Evolutionary conservation across 64 coral and sea anemone species (phyloP).

Genomic region (Trachythela sp.): DNA sequence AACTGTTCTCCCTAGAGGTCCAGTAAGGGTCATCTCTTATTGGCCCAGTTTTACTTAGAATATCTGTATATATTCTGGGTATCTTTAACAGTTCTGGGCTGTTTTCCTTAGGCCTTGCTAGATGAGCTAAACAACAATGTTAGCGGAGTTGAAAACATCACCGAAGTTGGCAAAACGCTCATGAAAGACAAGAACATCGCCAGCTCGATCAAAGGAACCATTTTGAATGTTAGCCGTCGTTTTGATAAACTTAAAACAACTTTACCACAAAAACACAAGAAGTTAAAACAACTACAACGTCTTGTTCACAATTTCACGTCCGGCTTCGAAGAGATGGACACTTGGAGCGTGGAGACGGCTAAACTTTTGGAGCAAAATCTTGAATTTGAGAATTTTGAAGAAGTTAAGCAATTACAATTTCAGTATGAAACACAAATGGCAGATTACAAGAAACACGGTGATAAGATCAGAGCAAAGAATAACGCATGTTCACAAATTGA

Average conservation of each 20-base stretch:
- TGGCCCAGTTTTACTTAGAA: neutral
- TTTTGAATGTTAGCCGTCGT: neutral
- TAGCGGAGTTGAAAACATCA: neutral
- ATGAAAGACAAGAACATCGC: constrained; percentile 8
- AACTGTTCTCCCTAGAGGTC: no score
- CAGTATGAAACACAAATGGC: constrained; percentile 25
- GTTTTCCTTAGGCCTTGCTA: neutral
- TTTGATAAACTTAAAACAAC: neutral
- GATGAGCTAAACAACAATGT: neutral
- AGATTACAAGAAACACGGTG: neutral
- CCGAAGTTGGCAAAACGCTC: neutral
- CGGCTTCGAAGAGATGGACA: neutral
- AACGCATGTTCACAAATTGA: neutral
- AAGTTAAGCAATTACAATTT: neutral
- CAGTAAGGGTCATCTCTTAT: no score
- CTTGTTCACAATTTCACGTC: neutral
- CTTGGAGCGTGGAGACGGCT: neutral
- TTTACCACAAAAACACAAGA: constrained; percentile 8
- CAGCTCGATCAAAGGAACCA: neutral
- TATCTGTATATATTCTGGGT: no score
- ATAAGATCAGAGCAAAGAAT: neutral
- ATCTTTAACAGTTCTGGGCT: neutral
- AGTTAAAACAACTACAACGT: constrained; percentile 4
- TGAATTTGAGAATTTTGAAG: neutral
- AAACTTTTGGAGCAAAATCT: neutral